Percentiles rank a stretch among this genome's conserved stretches.
Conservation (phyloP, 2,113 vertebrate genomes). For the Rhinopomastus cyanomelas region DNA sequence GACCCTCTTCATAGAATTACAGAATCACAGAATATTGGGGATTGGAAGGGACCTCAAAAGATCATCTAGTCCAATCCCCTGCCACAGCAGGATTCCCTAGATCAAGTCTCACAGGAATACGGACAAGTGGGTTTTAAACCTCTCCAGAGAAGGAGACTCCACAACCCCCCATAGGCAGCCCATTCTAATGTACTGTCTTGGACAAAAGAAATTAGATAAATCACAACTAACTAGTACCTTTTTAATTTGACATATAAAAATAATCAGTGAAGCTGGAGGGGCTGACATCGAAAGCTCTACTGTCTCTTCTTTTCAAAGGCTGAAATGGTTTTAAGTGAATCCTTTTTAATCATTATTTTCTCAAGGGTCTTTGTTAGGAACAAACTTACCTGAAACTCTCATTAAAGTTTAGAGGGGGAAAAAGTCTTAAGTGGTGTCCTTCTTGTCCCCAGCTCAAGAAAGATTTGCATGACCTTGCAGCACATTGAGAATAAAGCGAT, state of each 20-base stretch:
- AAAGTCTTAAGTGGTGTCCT: rapidly evolving
- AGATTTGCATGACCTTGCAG: neutral
- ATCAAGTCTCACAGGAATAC: no score
- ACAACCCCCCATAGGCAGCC: no score
- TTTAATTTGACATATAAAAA: neutral
- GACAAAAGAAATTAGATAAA: neutral
- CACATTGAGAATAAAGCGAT: neutral
- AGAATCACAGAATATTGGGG: no score
- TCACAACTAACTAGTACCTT: neutral
- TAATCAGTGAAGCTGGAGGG: neutral
- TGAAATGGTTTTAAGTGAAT: neutral
- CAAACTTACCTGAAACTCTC: neutral
- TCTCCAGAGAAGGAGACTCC: no score
- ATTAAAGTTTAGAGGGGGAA: neutral
- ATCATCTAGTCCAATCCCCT: no score
- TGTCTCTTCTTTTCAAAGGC: neutral
- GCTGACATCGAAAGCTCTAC: neutral
- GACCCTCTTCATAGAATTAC: no score
- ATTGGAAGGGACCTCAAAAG: no score
- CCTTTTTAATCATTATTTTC: no score
- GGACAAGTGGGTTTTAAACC: no score
- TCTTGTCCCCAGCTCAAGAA: no score
- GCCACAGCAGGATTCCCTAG: no score
- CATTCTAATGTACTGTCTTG: no score
- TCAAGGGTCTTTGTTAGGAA: neutral